These are phyloP conservation scores for Limenitis camilla DNA, from an alignment of 2,888 invertebrate genomes.

Conservation along the genomic window DNA sequence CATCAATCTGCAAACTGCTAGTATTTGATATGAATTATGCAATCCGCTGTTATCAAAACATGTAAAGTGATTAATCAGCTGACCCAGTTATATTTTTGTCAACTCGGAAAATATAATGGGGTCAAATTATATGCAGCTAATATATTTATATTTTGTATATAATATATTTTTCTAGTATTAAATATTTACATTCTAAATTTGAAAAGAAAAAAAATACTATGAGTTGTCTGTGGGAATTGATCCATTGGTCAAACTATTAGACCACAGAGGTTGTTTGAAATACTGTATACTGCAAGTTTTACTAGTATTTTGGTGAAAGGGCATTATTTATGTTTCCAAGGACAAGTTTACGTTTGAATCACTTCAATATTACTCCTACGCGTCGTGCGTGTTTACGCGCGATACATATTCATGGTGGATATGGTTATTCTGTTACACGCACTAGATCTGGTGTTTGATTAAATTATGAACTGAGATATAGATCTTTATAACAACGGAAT, in stretches of 20 bases:
- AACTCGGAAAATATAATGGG: slow-evolving; percentile 57
- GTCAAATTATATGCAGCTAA: slow-evolving; percentile 39
- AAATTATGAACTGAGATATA: background rate
- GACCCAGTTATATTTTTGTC: slow-evolving; percentile 54
- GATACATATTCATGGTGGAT: background rate
- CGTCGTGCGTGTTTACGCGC: background rate
- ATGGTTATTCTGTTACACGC: background rate
- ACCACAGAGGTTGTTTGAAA: no score
- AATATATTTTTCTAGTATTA: slow-evolving; percentile 11
- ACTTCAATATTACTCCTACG: background rate
- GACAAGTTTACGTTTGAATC: slow-evolving; percentile 11
- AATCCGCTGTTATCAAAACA: slow-evolving; percentile 50
- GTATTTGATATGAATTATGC: slow-evolving; percentile 44
- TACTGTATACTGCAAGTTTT: no score
- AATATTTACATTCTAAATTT: slow-evolving; percentile 12
- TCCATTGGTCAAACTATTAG: no score
- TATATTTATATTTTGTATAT: no score
- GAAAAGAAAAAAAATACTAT: background rate
- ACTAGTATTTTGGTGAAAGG: slow-evolving; percentile 9
- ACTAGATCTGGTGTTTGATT: background rate
- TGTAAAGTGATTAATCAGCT: slow-evolving; percentile 56
- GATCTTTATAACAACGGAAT: no score
- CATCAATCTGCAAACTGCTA: background rate
- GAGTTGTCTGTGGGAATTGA: no score
- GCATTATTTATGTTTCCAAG: background rate